A percentile compares a stretch with the other conserved stretches of the same genome.
These are phyloP conservation scores for Molossus molossus DNA, from an alignment of 2,797 vertebrate genomes.

Conservation along the genomic window DNA sequence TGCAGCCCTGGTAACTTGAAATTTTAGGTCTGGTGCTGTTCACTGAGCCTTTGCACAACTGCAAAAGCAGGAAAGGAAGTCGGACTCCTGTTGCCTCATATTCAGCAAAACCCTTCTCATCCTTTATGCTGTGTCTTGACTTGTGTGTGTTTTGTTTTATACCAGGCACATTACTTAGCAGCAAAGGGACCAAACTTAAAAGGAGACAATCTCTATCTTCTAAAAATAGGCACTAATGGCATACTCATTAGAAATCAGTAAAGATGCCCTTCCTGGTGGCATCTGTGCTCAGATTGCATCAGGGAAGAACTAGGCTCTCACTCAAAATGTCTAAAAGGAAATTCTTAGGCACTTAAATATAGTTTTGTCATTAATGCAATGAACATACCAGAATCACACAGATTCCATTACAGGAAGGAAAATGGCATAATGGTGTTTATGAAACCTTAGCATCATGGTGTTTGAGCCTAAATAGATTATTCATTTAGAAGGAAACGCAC, in stretches of 20 bases:
- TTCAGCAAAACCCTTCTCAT: slow-evolving; percentile 63
- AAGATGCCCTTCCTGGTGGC: neutral
- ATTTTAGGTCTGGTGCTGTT: slow-evolving; percentile 75
- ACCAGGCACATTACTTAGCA: slow-evolving; percentile 60
- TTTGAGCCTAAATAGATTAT: neutral
- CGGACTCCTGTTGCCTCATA: slow-evolving; percentile 74
- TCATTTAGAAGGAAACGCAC: slow-evolving; percentile 14
- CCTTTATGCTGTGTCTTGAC: slow-evolving; percentile 15
- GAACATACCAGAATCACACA: slow-evolving; percentile 12
- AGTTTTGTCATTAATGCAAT: neutral
- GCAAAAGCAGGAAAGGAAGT: slow-evolving; percentile 33
- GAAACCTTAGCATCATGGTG: neutral
- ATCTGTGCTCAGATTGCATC: neutral
- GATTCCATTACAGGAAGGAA: slow-evolving; percentile 10
- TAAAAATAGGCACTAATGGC: slow-evolving; percentile 73
- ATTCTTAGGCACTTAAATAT: neutral
- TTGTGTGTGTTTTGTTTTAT: slow-evolving; percentile 56
- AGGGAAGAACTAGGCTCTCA: neutral
- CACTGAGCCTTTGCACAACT: slow-evolving; percentile 58
- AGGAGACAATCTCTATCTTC: slow-evolving; percentile 65
- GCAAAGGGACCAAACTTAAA: slow-evolving; percentile 80
- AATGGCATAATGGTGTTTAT: neutral
- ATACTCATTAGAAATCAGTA: slow-evolving; percentile 23
- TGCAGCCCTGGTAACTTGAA: slow-evolving; percentile 63
- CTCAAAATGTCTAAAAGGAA: neutral